phyloP scores from a whole-genome alignment of 2,797 vertebrate species.

The Florisuga fusca region DNA sequence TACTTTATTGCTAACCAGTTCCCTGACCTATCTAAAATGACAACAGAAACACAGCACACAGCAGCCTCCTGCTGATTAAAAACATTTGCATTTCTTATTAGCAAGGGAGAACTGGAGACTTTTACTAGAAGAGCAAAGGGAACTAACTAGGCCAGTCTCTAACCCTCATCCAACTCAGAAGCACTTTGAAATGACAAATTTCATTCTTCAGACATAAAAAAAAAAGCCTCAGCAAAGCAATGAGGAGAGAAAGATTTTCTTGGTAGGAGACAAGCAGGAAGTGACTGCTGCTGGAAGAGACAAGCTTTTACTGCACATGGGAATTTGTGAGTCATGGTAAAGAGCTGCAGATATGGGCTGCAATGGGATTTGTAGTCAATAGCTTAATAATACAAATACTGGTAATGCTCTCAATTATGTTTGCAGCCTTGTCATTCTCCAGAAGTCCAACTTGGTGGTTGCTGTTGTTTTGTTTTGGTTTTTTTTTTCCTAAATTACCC shows the following conservation, averaged over 20 bases:
- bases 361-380: not conserved
- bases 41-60: not conserved
- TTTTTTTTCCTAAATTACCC: not conserved
- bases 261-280: not conserved
- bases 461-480: too few species aligned
- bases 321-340: conserved; percentile 26
- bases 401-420: not conserved
- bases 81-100: conserved; percentile 37
- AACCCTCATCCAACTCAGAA: not conserved
- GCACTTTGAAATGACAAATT: not conserved
- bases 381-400: not conserved
- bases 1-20: not conserved
- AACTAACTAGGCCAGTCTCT: not conserved
- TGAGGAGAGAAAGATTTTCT: not conserved
- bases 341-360: not conserved
- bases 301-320: not conserved
- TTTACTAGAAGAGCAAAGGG: conserved; percentile 1
- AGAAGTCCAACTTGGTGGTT: not conserved
- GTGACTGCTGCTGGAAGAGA: not conserved
- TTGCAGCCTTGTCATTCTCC: not conserved
- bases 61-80: not conserved
- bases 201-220: not conserved
- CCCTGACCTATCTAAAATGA: not conserved
- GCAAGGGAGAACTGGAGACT: not conserved
- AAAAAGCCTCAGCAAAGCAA: not conserved